Evolutionary conservation across 2,888 invertebrate species (phyloP), one percentile per base, ranked within the genome.

Genomic region (Altica lythri): DNA sequence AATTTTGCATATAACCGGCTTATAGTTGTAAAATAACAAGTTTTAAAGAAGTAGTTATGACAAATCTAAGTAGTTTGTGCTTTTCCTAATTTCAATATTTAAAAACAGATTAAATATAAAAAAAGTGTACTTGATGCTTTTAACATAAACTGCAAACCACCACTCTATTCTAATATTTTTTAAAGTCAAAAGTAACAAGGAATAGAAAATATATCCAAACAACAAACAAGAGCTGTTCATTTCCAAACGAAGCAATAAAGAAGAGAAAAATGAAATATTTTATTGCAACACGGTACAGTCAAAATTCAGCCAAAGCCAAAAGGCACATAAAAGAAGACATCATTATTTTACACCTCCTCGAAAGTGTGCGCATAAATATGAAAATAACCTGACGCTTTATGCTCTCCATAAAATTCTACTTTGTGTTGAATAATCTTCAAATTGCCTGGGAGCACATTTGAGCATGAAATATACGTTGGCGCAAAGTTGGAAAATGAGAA

Each of bases 371-470:
- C 71, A 73, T 73, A 75, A 74, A 75, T 75, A 75, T 72, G 68
- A 67, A 47, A 70, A 74, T 73, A 74, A 73, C 72, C 72, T 73
- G 72, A 66, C 72, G 72, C 69, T 73, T 73, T 73, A 73, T 72
- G 72, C 68, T 69, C 69, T 58, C 72, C 72, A 74, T 73, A 73
- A 74, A 73, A 74, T 67, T 72, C 72, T 71, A 73, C 72, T 74
- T 72, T 72, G 72, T 73, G 75, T 74, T 74, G 75, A 74, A 75
- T 73, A 74, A 74, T 74, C 74, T 74, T 73, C 74, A 74, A 75
- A 74, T 73, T 74, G 74, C 73, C 72, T 65, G 66, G 66, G 69
- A 71, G 73, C 73, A 72, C 72, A 71, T 72, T 73, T 64, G 67
- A 64, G 69, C 66, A 64, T 72, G 71, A 72, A 72, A 70, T 71